These are phyloP conservation scores for Apis mellifera DNA, from an alignment of 1,140 invertebrate species.

Conservation along the genomic window DNA sequence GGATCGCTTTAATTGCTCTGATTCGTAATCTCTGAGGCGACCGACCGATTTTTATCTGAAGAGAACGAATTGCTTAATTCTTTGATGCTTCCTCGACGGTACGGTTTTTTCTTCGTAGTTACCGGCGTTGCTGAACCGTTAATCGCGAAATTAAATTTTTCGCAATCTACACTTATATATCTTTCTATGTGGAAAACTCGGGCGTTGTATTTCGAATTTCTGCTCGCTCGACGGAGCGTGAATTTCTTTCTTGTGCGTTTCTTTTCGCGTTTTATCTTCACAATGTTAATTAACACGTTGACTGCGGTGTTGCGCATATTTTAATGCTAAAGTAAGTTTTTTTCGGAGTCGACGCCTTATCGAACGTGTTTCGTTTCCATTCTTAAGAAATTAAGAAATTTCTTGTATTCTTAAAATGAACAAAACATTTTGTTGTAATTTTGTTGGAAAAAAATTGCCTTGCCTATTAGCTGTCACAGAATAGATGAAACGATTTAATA, in stretches of 20 bases:
- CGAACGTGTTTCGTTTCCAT: too few relatives aligned
- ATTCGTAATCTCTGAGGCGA: background rate
- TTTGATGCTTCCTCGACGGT: background rate
- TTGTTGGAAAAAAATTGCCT: too few relatives aligned
- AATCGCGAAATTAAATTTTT: slow-evolving; percentile 47
- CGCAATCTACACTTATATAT: slow-evolving; percentile 1
- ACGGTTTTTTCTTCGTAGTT: slow-evolving; percentile 7
- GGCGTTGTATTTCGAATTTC: slow-evolving; percentile 56
- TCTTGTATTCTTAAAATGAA: too few relatives aligned
- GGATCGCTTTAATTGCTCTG: background rate
- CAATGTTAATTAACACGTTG: too few relatives aligned
- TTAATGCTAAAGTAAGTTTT: too few relatives aligned
- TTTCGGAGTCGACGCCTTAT: too few relatives aligned
- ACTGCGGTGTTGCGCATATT: too few relatives aligned
- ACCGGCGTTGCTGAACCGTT: slow-evolving; percentile 43
- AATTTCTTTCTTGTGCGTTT: slow-evolving; percentile 18
- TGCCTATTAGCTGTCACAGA: too few relatives aligned
- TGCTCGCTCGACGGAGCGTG: slow-evolving; percentile 56
- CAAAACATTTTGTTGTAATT: too few relatives aligned
- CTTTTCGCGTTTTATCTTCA: background rate
- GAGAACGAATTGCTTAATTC: slow-evolving; percentile 21
- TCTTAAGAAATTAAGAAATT: too few relatives aligned
- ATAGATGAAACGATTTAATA: too few relatives aligned
- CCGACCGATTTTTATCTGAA: slow-evolving; percentile 18
- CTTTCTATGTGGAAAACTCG: slow-evolving; percentile 42